These are phyloP conservation scores for Cyrtorhinus lividipennis DNA, from an alignment of 1,140 invertebrate species.

Conservation along the genomic window DNA sequence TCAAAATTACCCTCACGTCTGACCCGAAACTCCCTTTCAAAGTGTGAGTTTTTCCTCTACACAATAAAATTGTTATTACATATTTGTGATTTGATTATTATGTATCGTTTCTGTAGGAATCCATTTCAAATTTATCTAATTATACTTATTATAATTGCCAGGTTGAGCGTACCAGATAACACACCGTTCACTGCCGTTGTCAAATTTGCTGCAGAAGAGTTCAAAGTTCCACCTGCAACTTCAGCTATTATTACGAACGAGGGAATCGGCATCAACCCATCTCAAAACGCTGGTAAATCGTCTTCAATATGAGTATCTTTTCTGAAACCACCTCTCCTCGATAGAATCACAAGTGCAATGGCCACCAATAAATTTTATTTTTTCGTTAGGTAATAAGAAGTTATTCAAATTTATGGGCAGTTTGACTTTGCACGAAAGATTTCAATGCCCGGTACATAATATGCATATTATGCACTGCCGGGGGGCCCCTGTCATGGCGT, in stretches of 20 bases:
- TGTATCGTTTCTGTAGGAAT: too few relatives aligned
- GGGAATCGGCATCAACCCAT: slow-evolving; percentile 99
- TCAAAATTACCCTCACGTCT: slow-evolving; percentile 95
- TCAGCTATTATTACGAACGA: slow-evolving; percentile 99
- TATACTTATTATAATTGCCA: slow-evolving; percentile 55
- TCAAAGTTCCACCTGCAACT: slow-evolving; percentile 89
- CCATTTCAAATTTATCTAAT: slow-evolving; percentile 17
- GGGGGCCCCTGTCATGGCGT: too few relatives aligned
- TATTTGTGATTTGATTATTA: too few relatives aligned
- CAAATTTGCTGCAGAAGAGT: slow-evolving; percentile 98
- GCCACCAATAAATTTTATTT: too few relatives aligned
- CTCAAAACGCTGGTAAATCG: slow-evolving; percentile 92
- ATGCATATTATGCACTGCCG: too few relatives aligned
- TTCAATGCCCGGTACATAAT: too few relatives aligned
- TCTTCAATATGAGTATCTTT: too few relatives aligned
- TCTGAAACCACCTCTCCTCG: too few relatives aligned
- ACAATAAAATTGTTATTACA: not conserved
- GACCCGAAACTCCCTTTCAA: slow-evolving; percentile 98
- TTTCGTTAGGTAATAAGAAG: too few relatives aligned
- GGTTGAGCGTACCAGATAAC: slow-evolving; percentile 83
- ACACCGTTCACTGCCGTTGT: slow-evolving; percentile 99
- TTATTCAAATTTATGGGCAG: too few relatives aligned
- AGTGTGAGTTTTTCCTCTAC: slow-evolving; percentile 44
- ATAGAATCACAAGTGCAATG: too few relatives aligned
- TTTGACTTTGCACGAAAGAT: too few relatives aligned